A percentile compares a stretch with the other conserved stretches of the same genome.
Evolutionary conservation across 2,797 vertebrate genomes (phyloP).

Genomic region (Epinephelus coioides): DNA sequence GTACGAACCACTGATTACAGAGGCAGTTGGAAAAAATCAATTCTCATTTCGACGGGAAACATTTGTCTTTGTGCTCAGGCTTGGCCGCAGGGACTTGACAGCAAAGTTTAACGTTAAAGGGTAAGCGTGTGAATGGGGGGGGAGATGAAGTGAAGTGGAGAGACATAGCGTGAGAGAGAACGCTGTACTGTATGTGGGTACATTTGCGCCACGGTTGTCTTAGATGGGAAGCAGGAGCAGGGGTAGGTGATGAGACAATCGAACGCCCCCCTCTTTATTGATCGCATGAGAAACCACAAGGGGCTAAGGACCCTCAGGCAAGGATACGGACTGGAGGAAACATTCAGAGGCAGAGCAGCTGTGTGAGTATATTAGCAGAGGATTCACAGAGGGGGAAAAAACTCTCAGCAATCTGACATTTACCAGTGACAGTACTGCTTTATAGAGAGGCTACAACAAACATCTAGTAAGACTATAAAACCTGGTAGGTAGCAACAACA

Average conservation of each 20-base stretch:
- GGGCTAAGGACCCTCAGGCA: constrained; percentile 56
- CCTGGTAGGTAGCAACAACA: constrained; percentile 15
- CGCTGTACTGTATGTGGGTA: not conserved
- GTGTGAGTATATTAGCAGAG: constrained; percentile 61
- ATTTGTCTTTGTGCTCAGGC: constrained; percentile 81
- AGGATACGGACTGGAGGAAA: constrained; percentile 37
- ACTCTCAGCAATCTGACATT: constrained; percentile 64
- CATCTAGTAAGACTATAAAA: constrained; percentile 3
- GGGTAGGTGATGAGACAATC: constrained; percentile 33
- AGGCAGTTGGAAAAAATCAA: constrained; percentile 79
- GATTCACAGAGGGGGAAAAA: constrained; percentile 17
- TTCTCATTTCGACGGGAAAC: constrained; percentile 83
- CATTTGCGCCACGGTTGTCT: constrained; percentile 27
- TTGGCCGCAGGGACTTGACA: constrained; percentile 63
- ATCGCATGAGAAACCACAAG: constrained; percentile 31
- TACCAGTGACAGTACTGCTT: constrained; percentile 56
- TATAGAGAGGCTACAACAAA: constrained; percentile 34
- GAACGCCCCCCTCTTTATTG: constrained; percentile 58
- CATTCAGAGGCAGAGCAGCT: constrained; percentile 49
- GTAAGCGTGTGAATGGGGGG: constrained; percentile 37
- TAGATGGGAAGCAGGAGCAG: constrained; percentile 34
- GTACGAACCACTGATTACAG: constrained; percentile 75
- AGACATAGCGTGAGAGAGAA: not conserved
- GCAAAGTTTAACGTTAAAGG: constrained; percentile 69
- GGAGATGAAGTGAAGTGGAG: not conserved